phyloP scores from a whole-genome alignment of 53 echinoderm and acorn worm genomes.

The Pentamera pediparva region DNA sequence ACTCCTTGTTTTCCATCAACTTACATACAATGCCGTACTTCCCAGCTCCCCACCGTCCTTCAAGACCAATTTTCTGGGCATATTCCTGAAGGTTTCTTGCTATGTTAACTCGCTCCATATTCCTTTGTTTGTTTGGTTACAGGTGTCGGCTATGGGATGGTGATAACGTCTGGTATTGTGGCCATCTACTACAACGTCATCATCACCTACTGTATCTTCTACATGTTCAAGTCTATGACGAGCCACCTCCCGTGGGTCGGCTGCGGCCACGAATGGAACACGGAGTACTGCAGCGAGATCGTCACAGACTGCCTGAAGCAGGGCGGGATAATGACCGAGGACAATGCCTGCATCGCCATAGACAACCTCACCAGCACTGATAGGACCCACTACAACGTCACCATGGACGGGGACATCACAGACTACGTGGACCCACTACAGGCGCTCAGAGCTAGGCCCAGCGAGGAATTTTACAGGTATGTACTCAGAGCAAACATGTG shows the following conservation, averaged over 20 bases:
- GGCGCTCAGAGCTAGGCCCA: slow-evolving; percentile 49
- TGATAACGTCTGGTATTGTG: slow-evolving; percentile 69
- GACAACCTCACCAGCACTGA: slow-evolving; percentile 54
- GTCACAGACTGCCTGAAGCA: slow-evolving; percentile 51
- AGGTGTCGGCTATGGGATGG: slow-evolving; percentile 98
- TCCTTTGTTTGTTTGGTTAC: background rate
- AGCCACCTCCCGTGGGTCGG: slow-evolving; percentile 80
- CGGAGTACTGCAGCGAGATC: slow-evolving; percentile 68
- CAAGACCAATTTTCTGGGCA: too few species aligned
- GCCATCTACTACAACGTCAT: slow-evolving; percentile 97
- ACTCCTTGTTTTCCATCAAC: too few species aligned
- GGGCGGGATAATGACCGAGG: slow-evolving; percentile 56
- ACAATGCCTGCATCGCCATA: slow-evolving; percentile 49
- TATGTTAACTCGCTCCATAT: background rate
- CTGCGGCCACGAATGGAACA: slow-evolving; percentile 85
- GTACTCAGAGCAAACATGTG: background rate
- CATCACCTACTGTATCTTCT: slow-evolving; percentile 94
- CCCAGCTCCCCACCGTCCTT: too few species aligned
- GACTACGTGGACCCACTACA: slow-evolving; percentile 67
- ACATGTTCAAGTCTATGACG: slow-evolving; percentile 92
- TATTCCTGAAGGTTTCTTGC: background rate
- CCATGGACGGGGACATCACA: slow-evolving; percentile 25
- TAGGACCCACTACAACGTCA: slow-evolving; percentile 59
- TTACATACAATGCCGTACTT: too few species aligned
- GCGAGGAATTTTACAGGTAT: slow-evolving; percentile 85